phyloP scores from a whole-genome alignment of 2,888 invertebrate genomes.

The Rotaria sp. region DNA sequence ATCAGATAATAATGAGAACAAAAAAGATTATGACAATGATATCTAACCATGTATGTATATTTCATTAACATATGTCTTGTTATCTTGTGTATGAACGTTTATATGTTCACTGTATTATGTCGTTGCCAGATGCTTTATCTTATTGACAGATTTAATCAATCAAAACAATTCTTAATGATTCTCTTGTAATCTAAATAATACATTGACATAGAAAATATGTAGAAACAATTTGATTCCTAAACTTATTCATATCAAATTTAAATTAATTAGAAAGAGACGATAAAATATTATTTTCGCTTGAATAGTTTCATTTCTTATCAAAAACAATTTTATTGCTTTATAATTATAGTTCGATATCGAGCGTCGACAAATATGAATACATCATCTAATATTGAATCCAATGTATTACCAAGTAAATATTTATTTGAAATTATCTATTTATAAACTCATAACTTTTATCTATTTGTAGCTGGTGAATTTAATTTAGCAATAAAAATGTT shows the following conservation, averaged over 20 bases:
- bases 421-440: background rate
- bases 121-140: background rate
- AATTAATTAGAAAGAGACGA: too few species aligned
- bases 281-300: too few species aligned
- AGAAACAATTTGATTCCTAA: too few species aligned
- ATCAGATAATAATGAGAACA: too few species aligned
- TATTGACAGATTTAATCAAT: background rate
- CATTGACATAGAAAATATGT: too few species aligned
- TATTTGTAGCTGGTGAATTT: conserved; percentile 41
- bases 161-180: background rate
- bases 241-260: background rate
- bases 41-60: too few species aligned
- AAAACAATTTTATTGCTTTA: too few species aligned
- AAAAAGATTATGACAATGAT: too few species aligned
- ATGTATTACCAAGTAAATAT: background rate
- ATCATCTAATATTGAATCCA: background rate
- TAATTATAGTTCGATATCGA: conserved; percentile 8
- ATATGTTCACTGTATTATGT: background rate
- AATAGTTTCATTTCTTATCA: too few species aligned
- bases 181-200: background rate
- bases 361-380: background rate
- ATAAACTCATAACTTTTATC: background rate
- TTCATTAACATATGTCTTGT: too few species aligned
- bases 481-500: conserved; percentile 76
- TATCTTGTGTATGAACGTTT: too few species aligned